Base-by-base conservation (phyloP, 2,113 vertebrate genomes). In the Heliornis fulica region DNA sequence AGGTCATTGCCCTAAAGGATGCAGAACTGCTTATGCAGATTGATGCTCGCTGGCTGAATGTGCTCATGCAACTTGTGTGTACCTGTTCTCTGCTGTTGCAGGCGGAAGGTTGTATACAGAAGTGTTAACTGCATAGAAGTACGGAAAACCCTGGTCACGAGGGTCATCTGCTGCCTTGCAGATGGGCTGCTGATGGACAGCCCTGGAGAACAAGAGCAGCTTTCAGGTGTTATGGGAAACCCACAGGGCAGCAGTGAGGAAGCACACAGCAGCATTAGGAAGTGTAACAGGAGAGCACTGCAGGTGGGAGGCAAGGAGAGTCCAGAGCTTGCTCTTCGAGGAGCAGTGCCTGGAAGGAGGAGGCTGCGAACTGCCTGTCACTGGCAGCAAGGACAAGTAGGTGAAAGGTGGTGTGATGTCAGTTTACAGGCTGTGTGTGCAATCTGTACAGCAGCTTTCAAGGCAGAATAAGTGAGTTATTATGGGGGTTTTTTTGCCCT, bases 241-340 rank as follows among this genome's bases (percentile, higher is more conserved):
- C 7, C 31, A 2, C 2, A 7, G 66, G 45, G 60, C 68, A 20
- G 59, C 2, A 3, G 17, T 2, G 40, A 89, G 69, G 32, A 8
- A 25, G 75, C 45, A 32, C 0, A 9, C 20, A 8, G 48, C 0
- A 32, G 28, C 13, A 46, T 20, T 13, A 32, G 74, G 41, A 32
- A 21, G 21, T 0, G 1, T 26, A 31, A 29, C 40, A 57, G 60
- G 4, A 1, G 61, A 43, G 70, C 76, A 45, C 10, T 0, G 0
- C 36, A 3, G 50, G 59, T 41, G 4, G 1, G 10, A 65, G 54
- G 23, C 56, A 11, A 5, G n/a, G n/a, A n/a, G 26, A 43, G 48
- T 21, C 34, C 64, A 22, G 78, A 4, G 0, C 45, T 29, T 21
- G n/a, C 22, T 59, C 19, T 9, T 7, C 4, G 32, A 25, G 11